Evolutionary conservation across 2,888 invertebrate genomes (phyloP), one percentile per base, ranked within the genome.

Genomic region (Mycogona germanica): DNA sequence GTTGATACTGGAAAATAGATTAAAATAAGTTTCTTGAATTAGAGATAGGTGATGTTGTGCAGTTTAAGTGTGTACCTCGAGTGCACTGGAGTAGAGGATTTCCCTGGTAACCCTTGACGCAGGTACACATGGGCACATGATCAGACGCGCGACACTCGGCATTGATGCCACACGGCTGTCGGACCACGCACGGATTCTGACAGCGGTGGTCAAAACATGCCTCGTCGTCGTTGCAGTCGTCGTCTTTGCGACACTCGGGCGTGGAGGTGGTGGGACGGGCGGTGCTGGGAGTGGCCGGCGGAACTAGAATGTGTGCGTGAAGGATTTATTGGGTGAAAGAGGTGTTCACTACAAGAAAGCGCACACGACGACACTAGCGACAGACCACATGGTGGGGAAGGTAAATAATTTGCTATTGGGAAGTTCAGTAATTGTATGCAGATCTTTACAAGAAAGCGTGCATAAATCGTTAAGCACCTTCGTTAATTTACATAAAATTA

Each of bases 101-200:
- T 44, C 92, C 92, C 65, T 87, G 85, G 65, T 76, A 86, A 30
- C 87, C 88, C 63, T 82, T 78, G 62, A 79, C 76, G 66, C 92
- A 92, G 3, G 86, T 84, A 68, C 92, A 92, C 37, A 85, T 79
- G 2, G 89, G 87, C 57, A 87, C 79, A 66, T 91, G 91, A 63
- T 87, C 81, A 58, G 79, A 79, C 6, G 89, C 80, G 59, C 79
- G 77, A 64, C 92, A 92, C 61, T 82, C 78, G 37, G 88, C 83
- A 64, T 89, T 83, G 47, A 57, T 77, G 50, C 91, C 91, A 66
- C 91, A 92, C 64, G 87, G 86, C 64, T 89, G 89, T 55, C 85
- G 84, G 66, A 77, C 79, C 14, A 72, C 73, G 67, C 88, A 88
- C 25, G 87, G 87, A 68, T 87, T 81, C 12, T 81, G 79, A 68